Evolutionary conservation across 2,113 vertebrate species (phyloP), one percentile per base, ranked within the genome.

Genomic region (Varanus salvator): DNA sequence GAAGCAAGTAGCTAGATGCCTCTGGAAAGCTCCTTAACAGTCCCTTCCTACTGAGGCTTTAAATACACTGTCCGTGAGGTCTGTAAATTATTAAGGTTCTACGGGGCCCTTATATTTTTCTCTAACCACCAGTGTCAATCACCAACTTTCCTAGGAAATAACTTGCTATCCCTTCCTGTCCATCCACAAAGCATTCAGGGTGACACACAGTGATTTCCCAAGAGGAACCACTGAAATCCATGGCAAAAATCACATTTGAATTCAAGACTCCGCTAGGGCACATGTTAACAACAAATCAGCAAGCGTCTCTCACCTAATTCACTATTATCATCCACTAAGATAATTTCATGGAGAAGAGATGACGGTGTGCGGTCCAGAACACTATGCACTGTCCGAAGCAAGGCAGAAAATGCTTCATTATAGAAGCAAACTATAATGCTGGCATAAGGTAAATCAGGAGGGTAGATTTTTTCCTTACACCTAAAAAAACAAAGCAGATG

Each of bases 381-480:
- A 0, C 99, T 99, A 91, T 99, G 98, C 7, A 99, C 97, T 0
- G 99, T 99, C 89, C 99, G 97, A 34, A 99, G 97, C 93, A 99
- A 95, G 71, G 99, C 99, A 0, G 99, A 99, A 9, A 99, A 96
- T 0, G 99, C 99, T 97, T 99, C 99, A 0, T 99, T 99, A 95
- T 98, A 99, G 97, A 99, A 99, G 84, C 99, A 99, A 90, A 99
- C 98, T 15, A 99, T 93, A 0, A 99, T 89, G 3, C 99, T 99
- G 92, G 98, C 98, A 23, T 96, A 90, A 0, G 98, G 99, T 71
- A 99, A 97, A 14, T 96, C 95, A 19, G 75, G 1, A 0, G 98
- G 97, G 87, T 99, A 99, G 0, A 93, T 92, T 96, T 96, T 98
- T 25, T 96, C 96, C 85, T 92, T 97, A 89, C 99, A 99, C 76